Evolutionary conservation across 2,113 vertebrate species (phyloP), one percentile per base, ranked within the genome.

Genomic region (Sterna hirundo): DNA sequence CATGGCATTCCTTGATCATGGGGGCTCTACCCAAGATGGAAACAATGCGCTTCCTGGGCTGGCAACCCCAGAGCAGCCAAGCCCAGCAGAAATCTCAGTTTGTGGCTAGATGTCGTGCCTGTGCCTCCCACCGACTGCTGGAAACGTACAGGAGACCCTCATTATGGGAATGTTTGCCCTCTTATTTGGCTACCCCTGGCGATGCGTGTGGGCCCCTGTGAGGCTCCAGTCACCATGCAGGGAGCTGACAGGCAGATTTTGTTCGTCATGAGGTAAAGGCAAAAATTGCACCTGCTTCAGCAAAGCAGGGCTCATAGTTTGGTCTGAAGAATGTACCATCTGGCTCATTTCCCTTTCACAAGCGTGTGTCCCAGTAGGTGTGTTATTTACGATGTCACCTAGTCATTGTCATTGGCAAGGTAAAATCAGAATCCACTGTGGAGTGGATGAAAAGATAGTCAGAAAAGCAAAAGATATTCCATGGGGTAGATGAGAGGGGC

Each of bases 151-250:
- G 27, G 8, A 78, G 7, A 34, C 10, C 8, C 13, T 55, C 58
- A 17, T 26, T 69, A 6, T 77, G 40, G 77, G 26, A 60, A n/a
- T n/a, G 11, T 36, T 32, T 83, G 11, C 10, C 4, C 2, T 71
- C 10, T 51, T 60, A 38, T 29, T 76, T 79, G 47, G 8, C n/a
- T 88, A 3, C 34, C 7, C 12, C 12, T 49, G 21, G 21, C 21
- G 3, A 36, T 58, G 16, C 40, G 5, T 9, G 13, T 44, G 25
- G 36, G 23, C 7, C 20, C 2, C 2, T 13, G 20, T 13, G 79
- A 70, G 15, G 13, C 18, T 86, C 14, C n/a, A 36, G 36, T 40
- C 4, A 5, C n/a, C 9, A 4, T 29, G 30, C 0, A 1, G 61
- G 47, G 21, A 88, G 22, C n/a, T 42, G 47, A 62, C 22, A 16